A percentile compares a stretch with the other conserved stretches of the same genome.
Conservation (phyloP, 1,140 invertebrate genomes). For the Caenorhabditis latens region DNA sequence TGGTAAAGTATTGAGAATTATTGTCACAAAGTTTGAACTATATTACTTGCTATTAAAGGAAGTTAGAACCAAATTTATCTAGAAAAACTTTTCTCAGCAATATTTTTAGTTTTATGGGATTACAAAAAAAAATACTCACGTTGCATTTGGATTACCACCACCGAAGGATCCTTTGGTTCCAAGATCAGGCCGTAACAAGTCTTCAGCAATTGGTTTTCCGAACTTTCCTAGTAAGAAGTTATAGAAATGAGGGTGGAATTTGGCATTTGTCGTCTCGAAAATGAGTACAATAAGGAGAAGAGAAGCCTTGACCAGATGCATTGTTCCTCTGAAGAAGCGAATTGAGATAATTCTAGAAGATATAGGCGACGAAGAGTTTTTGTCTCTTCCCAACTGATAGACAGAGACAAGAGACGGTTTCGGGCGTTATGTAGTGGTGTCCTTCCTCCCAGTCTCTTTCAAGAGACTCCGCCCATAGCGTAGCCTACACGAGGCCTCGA, state of each 20-base stretch:
- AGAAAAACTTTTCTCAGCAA: too few relatives aligned
- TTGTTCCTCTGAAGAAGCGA: neutral
- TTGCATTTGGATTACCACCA: constrained; percentile 22
- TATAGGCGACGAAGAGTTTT: neutral
- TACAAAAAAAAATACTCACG: constrained; percentile 11
- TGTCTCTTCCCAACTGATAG: neutral
- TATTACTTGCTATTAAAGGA: too few relatives aligned
- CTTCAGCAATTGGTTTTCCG: constrained; percentile 41
- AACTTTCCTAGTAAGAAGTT: constrained; percentile 37
- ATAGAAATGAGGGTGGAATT: constrained; percentile 40
- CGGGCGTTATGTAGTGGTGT: constrained; percentile 37
- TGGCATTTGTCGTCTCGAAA: neutral
- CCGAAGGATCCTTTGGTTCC: constrained; percentile 30
- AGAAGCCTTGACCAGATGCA: neutral
- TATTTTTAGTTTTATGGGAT: too few relatives aligned
- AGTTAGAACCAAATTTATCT: too few relatives aligned
- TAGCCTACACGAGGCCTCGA: constrained; percentile 27
- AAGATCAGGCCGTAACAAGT: constrained; percentile 7
- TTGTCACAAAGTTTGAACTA: too few relatives aligned
- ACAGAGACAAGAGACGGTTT: neutral
- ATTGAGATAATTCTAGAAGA: neutral
- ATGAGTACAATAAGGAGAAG: neutral
- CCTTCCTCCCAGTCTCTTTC: neutral
- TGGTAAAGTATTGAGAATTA: too few relatives aligned
- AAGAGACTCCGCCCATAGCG: constrained; percentile 7